These are phyloP conservation scores for Euzophera pinguis DNA, from an alignment of 2,888 invertebrate species.

Conservation along the genomic window DNA sequence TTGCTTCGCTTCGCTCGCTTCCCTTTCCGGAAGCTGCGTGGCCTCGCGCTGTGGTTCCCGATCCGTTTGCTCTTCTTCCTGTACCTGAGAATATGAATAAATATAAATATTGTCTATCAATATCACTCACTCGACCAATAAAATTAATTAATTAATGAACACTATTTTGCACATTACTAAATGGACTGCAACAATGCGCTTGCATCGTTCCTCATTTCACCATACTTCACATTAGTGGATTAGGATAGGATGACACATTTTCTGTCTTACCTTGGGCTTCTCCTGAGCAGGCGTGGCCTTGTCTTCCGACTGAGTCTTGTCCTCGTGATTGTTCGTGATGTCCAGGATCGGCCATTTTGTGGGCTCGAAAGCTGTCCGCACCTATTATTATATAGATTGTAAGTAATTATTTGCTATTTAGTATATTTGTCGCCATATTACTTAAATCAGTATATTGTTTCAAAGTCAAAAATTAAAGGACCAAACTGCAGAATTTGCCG, in stretches of 20 bases:
- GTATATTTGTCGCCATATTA: no score
- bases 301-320: conserved; percentile 12
- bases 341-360: conserved; percentile 93
- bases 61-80: conserved; percentile 2
- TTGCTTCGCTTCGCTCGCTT: conserved; percentile 11
- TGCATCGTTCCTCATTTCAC: no score
- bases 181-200: no score
- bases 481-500: no score
- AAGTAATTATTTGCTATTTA: no score
- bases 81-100: background rate
- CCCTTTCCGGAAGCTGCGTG: background rate
- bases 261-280: conserved; percentile 16
- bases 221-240: no score
- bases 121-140: no score
- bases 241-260: no score
- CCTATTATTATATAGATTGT: conserved; percentile 70
- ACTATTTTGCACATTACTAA: no score
- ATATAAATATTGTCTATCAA: background rate
- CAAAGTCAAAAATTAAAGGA: no score
- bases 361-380: conserved; percentile 90
- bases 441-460: no score
- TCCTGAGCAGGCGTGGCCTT: conserved; percentile 26
- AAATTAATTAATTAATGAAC: no score
- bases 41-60: conserved; percentile 5
- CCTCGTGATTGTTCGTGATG: conserved; percentile 40